Evolutionary conservation across 2,113 vertebrate genomes (phyloP), one percentile per base, ranked within the genome.

Genomic region (Pseudopodoces humilis): DNA sequence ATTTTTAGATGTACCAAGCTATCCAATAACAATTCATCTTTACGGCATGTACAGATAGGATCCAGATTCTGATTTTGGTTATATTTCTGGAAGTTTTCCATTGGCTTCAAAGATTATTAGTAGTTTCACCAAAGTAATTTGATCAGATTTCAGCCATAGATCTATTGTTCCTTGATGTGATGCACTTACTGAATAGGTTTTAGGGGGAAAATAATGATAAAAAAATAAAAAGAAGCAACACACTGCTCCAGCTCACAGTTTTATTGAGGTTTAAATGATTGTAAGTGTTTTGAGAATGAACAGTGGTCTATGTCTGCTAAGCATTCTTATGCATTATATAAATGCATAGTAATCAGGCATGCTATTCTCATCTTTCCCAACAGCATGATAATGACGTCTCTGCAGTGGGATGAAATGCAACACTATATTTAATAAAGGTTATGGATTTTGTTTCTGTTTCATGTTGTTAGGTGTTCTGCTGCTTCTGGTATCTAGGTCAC

Each of bases 1-100:
- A 94, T 94, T 95, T 95, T 96, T 78, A 95, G 93, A 56, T 58
- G 46, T 68, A 75, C 22, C 62, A n/a, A 89, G 77, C 72, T 83
- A 77, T 71, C 79, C 87, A 92, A 35, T 64, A 90, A 89, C 67
- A 91, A 68, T 46, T 94, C 68, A 86, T 71, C 77, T 86, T 96
- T 84, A 89, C 0, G 3, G 47, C 53, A 44, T 55, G 79, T 83
- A 76, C 59, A 80, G 89, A 79, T 92, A 86, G 68, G 43, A 97
- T 81, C 76, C 86, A 95, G 84, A 88, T 55, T 91, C 70, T 60
- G 75, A 91, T 75, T 91, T 91, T 87, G 91, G 75, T 87, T 83
- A 52, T 88, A 64, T 28, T 83, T 52, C 55, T 92, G 88, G 39
- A 87, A 88, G 52, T 88, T 85, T 69, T 86, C 75, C 60, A 56